These are phyloP conservation scores for Catocala sponsa DNA, from an alignment of 2,888 invertebrate species.

Conservation along the genomic window DNA sequence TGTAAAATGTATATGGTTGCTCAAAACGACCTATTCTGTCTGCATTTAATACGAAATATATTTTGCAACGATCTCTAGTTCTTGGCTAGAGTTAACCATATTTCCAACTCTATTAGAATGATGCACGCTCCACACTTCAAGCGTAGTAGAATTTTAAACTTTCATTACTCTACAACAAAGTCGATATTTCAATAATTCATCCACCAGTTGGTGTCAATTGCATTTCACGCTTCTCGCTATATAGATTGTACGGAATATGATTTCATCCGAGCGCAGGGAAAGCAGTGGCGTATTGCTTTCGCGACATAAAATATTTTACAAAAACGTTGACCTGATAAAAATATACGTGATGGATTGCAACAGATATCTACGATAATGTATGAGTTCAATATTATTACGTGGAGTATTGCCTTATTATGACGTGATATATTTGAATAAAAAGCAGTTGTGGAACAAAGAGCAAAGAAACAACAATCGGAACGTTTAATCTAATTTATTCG, in stretches of 20 bases:
- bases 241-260: constrained; percentile 68
- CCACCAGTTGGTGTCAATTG: constrained; percentile 59
- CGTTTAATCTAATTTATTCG: constrained; percentile 22
- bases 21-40: neutral
- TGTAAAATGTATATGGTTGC: too few relatives aligned
- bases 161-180: constrained; percentile 44
- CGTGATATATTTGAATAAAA: neutral
- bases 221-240: constrained; percentile 61
- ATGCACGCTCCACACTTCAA: constrained; percentile 39
- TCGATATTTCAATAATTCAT: constrained; percentile 28
- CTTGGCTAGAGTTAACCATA: constrained; percentile 10
- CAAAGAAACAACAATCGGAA: constrained; percentile 22
- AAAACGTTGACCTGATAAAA: constrained; percentile 40
- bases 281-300: constrained; percentile 67
- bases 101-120: constrained; percentile 54
- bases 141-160: constrained; percentile 46
- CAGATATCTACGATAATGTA: constrained; percentile 17
- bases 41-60: constrained; percentile 1
- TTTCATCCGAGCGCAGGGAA: constrained; percentile 72
- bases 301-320: constrained; percentile 46
- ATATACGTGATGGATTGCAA: constrained; percentile 26
- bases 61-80: neutral
- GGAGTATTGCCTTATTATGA: neutral
- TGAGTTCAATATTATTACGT: neutral
- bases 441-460: neutral